A percentile compares a stretch with the other conserved stretches of the same genome.
These are phyloP conservation scores for Andricus quercusramuli DNA, from an alignment of 2,888 invertebrate genomes.

Conservation along the genomic window DNA sequence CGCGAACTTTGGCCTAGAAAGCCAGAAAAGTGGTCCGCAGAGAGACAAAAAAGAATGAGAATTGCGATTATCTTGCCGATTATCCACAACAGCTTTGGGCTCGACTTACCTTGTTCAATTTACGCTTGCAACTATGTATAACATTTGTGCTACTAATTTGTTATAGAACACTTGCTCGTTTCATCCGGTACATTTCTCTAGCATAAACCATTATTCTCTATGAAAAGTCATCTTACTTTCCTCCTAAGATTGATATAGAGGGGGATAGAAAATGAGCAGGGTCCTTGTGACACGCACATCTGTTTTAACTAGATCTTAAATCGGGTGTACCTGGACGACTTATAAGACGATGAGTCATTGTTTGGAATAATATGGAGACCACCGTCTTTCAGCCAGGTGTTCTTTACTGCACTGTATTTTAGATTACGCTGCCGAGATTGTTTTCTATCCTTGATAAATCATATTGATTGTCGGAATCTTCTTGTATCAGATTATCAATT, in stretches of 20 bases:
- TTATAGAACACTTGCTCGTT: neutral
- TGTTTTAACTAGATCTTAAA: conserved; percentile 24
- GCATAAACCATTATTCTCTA: neutral
- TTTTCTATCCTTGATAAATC: conserved; percentile 2
- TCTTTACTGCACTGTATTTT: conserved; percentile 42
- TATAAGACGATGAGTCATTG: conserved; percentile 21
- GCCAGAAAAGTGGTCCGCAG: conserved; percentile 8
- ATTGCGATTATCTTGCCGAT: conserved; percentile 46
- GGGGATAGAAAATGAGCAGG: conserved; percentile 9
- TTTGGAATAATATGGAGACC: conserved; percentile 7
- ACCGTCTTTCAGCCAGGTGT: conserved; percentile 45
- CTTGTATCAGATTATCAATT: neutral
- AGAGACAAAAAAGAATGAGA: conserved; percentile 46
- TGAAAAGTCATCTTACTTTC: conserved; percentile 1
- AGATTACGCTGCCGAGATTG: conserved; percentile 10
- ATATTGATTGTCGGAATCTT: conserved; percentile 2
- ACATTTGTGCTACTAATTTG: neutral
- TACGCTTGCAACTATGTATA: neutral
- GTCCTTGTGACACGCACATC: conserved; percentile 13
- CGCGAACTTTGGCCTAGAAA: conserved; percentile 41
- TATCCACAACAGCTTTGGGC: conserved; percentile 26
- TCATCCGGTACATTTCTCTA: conserved; percentile 5
- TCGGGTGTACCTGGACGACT: conserved; percentile 3
- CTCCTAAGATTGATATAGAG: conserved; percentile 3
- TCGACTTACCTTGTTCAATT: conserved; percentile 8